These are phyloP conservation scores for Gastrophysa polygoni DNA, from an alignment of 2,888 invertebrate genomes.

Conservation along the genomic window DNA sequence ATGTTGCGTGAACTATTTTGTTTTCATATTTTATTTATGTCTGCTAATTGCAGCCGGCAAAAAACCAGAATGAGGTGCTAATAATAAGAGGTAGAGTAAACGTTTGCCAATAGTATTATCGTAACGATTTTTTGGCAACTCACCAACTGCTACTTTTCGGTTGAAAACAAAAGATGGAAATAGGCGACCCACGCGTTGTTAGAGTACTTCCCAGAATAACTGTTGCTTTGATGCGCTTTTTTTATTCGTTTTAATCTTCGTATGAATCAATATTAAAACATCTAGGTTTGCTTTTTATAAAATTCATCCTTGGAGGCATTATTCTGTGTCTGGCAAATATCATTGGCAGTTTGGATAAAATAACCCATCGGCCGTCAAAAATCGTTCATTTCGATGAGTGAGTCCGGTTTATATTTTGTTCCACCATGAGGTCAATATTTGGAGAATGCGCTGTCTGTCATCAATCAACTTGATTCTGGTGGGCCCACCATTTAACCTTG, in stretches of 20 bases:
- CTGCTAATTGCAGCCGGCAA: conserved; percentile 19
- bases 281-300: not conserved
- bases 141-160: conserved; percentile 10
- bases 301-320: no score
- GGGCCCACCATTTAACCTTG: no score
- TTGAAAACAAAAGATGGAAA: conserved; percentile 10
- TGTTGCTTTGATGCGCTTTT: no score
- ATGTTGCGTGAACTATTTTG: conserved; percentile 11
- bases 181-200: conserved; percentile 1
- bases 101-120: conserved; percentile 18
- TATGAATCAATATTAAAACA: not conserved
- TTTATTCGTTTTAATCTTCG: not conserved
- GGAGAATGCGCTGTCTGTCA: no score
- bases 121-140: conserved; percentile 18
- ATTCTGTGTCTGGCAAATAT: no score
- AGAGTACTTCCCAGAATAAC: not conserved
- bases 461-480: no score
- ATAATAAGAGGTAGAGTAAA: conserved; percentile 21
- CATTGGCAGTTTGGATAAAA: no score
- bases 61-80: conserved; percentile 34
- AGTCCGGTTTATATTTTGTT: no score
- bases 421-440: no score
- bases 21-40: conserved; percentile 23
- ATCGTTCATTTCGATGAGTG: no score
- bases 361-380: no score